A percentile compares a stretch with the other conserved stretches of the same genome.
phyloP scores from a whole-genome alignment of 2,888 invertebrate genomes.

The Esperia sulphurella region DNA sequence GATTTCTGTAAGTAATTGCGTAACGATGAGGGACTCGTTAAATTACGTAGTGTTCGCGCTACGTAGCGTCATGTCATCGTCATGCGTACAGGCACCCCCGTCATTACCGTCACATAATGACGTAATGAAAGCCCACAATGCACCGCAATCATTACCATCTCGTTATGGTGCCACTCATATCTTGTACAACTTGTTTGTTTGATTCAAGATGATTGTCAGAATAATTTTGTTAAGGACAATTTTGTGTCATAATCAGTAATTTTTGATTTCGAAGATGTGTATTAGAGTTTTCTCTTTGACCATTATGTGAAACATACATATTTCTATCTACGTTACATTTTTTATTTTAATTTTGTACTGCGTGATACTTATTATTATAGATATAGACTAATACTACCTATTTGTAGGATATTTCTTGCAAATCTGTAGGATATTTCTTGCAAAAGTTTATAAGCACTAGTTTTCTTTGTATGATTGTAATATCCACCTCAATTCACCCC shows the following conservation, averaged over 20 bases:
- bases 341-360: too few species aligned
- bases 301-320: too few species aligned
- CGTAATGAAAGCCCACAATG: slow-evolving; percentile 39
- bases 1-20: slow-evolving; percentile 31
- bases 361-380: too few species aligned
- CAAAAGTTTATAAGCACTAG: too few species aligned
- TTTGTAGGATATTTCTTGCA: too few species aligned
- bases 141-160: slow-evolving; percentile 37
- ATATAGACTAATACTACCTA: too few species aligned
- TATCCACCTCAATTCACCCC: too few species aligned
- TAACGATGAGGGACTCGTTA: slow-evolving; percentile 9
- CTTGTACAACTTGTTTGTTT: slow-evolving; percentile 22
- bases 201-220: slow-evolving; percentile 17
- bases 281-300: too few species aligned
- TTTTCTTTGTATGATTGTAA: too few species aligned
- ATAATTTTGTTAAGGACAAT: slow-evolving; percentile 16
- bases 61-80: not conserved
- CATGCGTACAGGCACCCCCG: slow-evolving; percentile 11
- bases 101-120: slow-evolving; percentile 41
- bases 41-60: not conserved
- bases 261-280: not conserved
- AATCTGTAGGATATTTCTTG: too few species aligned
- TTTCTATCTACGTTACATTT: too few species aligned
- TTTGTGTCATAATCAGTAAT: not conserved
- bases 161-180: slow-evolving; percentile 30